Evolutionary conservation across 2,888 invertebrate genomes (phyloP), one percentile per base, ranked within the genome.

Genomic region (Drosophila anomalata): DNA sequence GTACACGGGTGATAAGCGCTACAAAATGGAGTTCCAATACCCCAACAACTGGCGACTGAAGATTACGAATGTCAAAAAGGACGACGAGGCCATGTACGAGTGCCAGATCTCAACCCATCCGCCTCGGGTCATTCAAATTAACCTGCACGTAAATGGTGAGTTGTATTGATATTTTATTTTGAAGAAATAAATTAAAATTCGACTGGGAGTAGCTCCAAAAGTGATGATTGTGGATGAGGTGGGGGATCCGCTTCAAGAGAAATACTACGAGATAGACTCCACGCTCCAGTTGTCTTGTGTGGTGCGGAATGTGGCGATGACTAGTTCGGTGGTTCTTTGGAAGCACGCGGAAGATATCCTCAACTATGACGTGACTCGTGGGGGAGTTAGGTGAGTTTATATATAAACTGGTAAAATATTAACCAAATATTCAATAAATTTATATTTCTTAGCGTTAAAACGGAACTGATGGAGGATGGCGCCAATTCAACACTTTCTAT

Each of bases 1-100:
- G 11, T 95, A 95, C 76, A 94, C 94, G 22, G 94, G 95, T 33
- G 95, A 95, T 89, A 91, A 93, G 41, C 93, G 94, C 91, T 94
- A 92, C 53, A 91, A 92, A 62, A 92, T 93, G 85, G 92, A 93
- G 85, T 93, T 93, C 83, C 93, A 93, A 82, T 93, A 93, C 85
- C 93, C 93, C 29, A 93, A 93, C 82, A 93, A 93, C 88, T 93
- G 93, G 93, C 92, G 93, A 53, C 91, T 93, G 75, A 93, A 93
- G 89, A 93, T 93, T 60, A 88, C 90, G 60, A 92, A 92, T 73
- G 92, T 93, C 1, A 92, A 91, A 62, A 92, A 93, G 75, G 91
- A 92, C 65, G 93, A 93, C 85, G 92, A 93, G 76, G 93, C 93
- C 26, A 89, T 89, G 59, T 93, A 93, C 78, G 93, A 93, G 83